A percentile compares a stretch with the other conserved stretches of the same genome.
These are phyloP conservation scores for Oreochromis aureus DNA, from an alignment of 2,113 vertebrate genomes.

Conservation along the genomic window DNA sequence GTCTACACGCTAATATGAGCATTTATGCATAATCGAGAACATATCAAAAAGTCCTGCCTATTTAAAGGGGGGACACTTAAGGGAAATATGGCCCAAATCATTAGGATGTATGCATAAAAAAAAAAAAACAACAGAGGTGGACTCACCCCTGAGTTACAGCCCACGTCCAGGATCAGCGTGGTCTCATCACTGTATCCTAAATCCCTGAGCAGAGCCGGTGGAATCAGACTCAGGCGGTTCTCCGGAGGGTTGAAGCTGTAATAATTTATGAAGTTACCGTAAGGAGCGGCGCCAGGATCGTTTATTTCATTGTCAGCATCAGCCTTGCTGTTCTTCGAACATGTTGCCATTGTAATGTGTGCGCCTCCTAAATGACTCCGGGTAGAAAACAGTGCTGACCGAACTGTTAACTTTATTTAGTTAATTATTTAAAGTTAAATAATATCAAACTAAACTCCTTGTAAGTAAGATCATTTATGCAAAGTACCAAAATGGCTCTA, in stretches of 20 bases:
- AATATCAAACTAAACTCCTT: neutral
- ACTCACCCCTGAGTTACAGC: slow-evolving; percentile 87
- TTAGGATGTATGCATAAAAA: neutral
- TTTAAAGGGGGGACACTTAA: neutral
- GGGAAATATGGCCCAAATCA: neutral
- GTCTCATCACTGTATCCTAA: slow-evolving; percentile 44
- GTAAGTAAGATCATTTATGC: neutral
- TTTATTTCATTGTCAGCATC: neutral
- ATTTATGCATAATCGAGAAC: neutral
- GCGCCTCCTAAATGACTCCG: slow-evolving; percentile 19
- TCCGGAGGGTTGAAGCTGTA: slow-evolving; percentile 89
- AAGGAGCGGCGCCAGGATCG: slow-evolving; percentile 82
- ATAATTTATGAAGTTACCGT: slow-evolving; percentile 90
- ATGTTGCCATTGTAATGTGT: slow-evolving; percentile 49
- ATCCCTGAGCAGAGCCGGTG: slow-evolving; percentile 69
- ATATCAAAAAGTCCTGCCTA: neutral
- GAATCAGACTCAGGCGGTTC: slow-evolving; percentile 79
- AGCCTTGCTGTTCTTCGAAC: fast-evolving
- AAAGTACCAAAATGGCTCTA: neutral
- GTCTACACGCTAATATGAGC: neutral
- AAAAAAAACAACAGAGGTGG: neutral
- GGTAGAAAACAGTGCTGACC: neutral
- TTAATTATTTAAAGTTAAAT: neutral
- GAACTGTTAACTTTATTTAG: neutral
- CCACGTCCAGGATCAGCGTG: slow-evolving; percentile 84